These are phyloP conservation scores for Athalia cordata DNA, from an alignment of 2,888 invertebrate species.

Conservation along the genomic window DNA sequence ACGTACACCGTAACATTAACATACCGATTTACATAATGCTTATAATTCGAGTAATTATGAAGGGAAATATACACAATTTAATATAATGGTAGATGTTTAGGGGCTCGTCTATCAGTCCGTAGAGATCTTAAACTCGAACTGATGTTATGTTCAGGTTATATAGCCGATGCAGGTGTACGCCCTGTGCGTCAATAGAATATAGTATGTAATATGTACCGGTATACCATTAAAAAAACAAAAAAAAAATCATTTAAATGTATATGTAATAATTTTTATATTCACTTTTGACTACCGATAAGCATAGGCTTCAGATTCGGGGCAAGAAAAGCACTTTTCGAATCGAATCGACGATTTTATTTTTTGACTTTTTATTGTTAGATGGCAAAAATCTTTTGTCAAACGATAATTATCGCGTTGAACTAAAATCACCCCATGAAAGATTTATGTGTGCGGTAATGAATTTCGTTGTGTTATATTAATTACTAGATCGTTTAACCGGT, in stretches of 20 bases:
- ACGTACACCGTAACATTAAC: conserved; percentile 62
- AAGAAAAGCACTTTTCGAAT: too few relatives aligned
- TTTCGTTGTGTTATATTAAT: conserved; percentile 41
- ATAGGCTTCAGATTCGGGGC: too few relatives aligned
- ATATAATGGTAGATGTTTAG: conserved; percentile 71
- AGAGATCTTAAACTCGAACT: conserved; percentile 55
- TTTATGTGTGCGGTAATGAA: neutral
- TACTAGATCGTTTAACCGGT: conserved; percentile 35
- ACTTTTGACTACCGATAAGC: too few relatives aligned
- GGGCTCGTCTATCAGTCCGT: conserved; percentile 60
- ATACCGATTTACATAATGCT: conserved; percentile 72
- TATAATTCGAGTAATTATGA: conserved; percentile 73
- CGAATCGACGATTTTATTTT: too few relatives aligned
- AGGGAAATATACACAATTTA: conserved; percentile 73
- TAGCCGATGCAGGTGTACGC: conserved; percentile 41
- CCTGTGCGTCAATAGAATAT: conserved; percentile 25
- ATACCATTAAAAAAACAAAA: neutral
- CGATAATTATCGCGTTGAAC: too few relatives aligned
- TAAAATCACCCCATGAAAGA: too few relatives aligned
- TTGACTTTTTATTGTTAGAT: too few relatives aligned
- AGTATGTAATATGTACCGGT: neutral
- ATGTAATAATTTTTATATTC: too few relatives aligned
- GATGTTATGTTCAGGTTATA: neutral
- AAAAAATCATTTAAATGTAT: too few relatives aligned
- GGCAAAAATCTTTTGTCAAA: too few relatives aligned